Evolutionary conservation across 1,140 invertebrate species (phyloP), one percentile per base, ranked within the genome.

Genomic region (Polyergus mexicanus): DNA sequence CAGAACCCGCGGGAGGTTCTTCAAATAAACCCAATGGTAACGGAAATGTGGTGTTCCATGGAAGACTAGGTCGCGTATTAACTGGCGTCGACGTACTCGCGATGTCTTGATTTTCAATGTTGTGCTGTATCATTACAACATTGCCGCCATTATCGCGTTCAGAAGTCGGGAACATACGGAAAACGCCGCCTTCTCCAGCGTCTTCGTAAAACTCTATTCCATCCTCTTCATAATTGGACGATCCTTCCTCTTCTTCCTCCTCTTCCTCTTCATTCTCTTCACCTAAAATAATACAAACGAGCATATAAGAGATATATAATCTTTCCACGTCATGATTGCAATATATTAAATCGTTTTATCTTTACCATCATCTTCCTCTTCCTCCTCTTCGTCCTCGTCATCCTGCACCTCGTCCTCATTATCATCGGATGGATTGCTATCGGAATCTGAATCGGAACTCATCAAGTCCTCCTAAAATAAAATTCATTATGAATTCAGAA

Each of bases 221-320:
- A 91, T 96, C 96, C 56, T 96, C 95, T 51, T 96, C 95, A 22
- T 96, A 96, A 88, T 95, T 95, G 3, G 94, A 94, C 0, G 95
- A 96, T 38, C 96, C 97, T 85, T 97, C 97, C 77, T 97, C 97
- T 44, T 96, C 96, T 10, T 96, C 96, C 58, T 97, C 96, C 65
- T 97, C 97, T 56, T 97, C 96, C 66, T 96, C 96, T 3, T 96
- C 96, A 56, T 96, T 96, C 63, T 95, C 94, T 84, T 95, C 95
- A 11, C 94, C 95, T 94, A 77, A 38, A 44, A 86, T 35, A 32
- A 68, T 38, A 63, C 19, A 51, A 28, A 63, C 7, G 22, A 60
- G 65, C 41, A 38, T 56, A 38, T 56, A 38, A 72, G 0, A 60
- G 19, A 80, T 66, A 44, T 32, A 74, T 56, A 13, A 83, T 74